A percentile compares a stretch with the other conserved stretches of the same genome.
phyloP scores from a whole-genome alignment of 2,113 vertebrate species.

The Diadophis punctatus region DNA sequence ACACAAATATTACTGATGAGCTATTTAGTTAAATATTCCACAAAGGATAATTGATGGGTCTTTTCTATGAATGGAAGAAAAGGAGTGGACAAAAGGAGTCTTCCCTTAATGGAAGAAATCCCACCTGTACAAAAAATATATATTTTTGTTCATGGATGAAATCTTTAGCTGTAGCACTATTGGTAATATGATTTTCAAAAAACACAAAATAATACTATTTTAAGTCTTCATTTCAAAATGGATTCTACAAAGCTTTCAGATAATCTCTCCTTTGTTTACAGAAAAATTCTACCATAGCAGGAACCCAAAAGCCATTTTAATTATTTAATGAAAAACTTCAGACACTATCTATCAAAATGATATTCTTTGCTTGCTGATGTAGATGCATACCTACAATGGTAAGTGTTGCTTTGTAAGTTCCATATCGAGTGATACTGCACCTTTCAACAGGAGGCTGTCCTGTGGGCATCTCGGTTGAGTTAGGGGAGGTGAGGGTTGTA shows the following conservation, averaged over 20 bases:
- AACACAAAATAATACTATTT: not conserved
- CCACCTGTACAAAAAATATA: not conserved
- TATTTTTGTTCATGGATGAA: not conserved
- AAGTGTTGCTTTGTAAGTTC: constrained; percentile 72
- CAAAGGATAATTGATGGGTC: not conserved
- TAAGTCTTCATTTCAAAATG: not conserved
- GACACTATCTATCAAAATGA: not conserved
- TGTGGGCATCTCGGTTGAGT: not conserved
- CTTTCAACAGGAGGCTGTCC: constrained; percentile 44
- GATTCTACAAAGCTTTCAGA: not conserved
- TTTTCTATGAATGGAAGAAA: not conserved
- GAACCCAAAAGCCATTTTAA: not conserved
- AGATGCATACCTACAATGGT: constrained; percentile 75
- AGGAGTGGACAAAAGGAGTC: not conserved
- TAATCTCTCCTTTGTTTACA: not conserved
- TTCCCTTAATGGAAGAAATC: not conserved
- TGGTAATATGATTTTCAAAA: not conserved
- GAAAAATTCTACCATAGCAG: not conserved
- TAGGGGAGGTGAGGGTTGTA: not conserved
- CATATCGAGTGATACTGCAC: constrained; percentile 80
- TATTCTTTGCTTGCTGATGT: not conserved
- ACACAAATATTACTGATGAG: not conserved
- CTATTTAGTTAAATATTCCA: not conserved
- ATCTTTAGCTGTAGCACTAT: not conserved
- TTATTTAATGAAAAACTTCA: not conserved